These are phyloP conservation scores for Conopomorpha cramerella DNA, from an alignment of 1,140 invertebrate species.

Conservation along the genomic window DNA sequence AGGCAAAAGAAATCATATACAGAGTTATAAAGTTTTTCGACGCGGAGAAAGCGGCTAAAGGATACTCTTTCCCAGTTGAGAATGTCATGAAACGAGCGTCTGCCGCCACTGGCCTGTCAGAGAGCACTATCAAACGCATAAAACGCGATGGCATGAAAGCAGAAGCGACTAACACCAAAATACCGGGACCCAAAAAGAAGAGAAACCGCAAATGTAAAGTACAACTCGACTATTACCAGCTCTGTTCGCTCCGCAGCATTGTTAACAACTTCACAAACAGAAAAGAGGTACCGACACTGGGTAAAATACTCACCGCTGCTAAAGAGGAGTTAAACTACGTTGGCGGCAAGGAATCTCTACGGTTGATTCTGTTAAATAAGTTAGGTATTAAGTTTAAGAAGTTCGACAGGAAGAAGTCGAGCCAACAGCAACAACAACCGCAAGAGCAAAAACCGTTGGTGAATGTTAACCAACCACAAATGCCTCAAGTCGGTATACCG, in stretches of 20 bases:
- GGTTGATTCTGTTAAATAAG: conserved; percentile 47
- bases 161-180: conserved; percentile 46
- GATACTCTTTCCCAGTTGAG: conserved; percentile 45
- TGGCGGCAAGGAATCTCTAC: conserved; percentile 42
- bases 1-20: conserved; percentile 44
- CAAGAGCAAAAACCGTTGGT: no score
- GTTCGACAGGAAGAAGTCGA: conserved; percentile 48
- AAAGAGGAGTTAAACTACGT: conserved; percentile 41
- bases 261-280: conserved; percentile 37
- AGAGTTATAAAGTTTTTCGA: conserved; percentile 53
- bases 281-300: conserved; percentile 45
- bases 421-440: conserved; percentile 22
- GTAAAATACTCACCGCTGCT: conserved; percentile 40
- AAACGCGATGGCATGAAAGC: conserved; percentile 41
- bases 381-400: conserved; percentile 53
- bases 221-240: conserved; percentile 44
- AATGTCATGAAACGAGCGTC: conserved; percentile 47
- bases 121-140: conserved; percentile 48
- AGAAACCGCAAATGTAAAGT: conserved; percentile 44
- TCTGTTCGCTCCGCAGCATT: conserved; percentile 39
- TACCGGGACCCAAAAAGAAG: conserved; percentile 47
- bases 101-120: conserved; percentile 42
- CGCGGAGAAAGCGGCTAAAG: conserved; percentile 47
- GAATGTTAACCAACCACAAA: no score
- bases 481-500: no score